Percentiles rank a stretch among this genome's conserved stretches.
These are phyloP conservation scores for Noctua fimbriata DNA, from an alignment of 2,888 invertebrate genomes.

Conservation along the genomic window DNA sequence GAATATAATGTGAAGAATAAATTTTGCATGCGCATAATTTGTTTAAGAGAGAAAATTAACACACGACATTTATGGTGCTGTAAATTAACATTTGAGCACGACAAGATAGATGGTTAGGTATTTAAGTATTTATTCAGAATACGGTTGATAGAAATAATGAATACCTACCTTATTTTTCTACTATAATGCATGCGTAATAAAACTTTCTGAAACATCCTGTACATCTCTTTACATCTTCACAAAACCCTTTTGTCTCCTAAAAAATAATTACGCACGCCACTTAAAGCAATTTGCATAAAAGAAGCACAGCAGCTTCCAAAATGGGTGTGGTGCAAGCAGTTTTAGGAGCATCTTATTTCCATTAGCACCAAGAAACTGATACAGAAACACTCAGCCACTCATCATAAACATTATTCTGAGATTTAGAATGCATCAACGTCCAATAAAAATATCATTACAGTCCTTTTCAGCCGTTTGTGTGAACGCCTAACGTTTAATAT, in stretches of 20 bases:
- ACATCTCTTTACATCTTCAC: conserved; percentile 1
- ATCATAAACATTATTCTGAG: conserved; percentile 62
- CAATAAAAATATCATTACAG: conserved; percentile 65
- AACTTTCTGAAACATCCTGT: neutral
- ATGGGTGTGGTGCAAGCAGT: conserved; percentile 37
- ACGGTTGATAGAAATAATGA: neutral
- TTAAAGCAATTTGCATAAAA: conserved; percentile 40
- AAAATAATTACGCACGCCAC: conserved; percentile 29
- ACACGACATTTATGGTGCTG: conserved; percentile 26
- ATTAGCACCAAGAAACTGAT: conserved; percentile 57
- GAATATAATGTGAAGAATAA: conserved; percentile 33
- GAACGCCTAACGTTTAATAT: conserved; percentile 54
- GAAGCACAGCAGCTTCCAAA: conserved; percentile 12
- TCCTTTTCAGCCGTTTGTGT: conserved; percentile 57
- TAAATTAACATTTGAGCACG: conserved; percentile 13
- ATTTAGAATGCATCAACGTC: conserved; percentile 62
- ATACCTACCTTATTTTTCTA: neutral
- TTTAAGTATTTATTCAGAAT: neutral
- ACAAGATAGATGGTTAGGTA: neutral
- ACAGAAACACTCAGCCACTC: conserved; percentile 54
- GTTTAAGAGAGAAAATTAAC: conserved; percentile 38
- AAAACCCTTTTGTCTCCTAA: conserved; percentile 35
- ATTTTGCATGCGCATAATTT: conserved; percentile 36
- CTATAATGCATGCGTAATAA: neutral
- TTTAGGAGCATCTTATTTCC: conserved; percentile 46